Base-by-base conservation (phyloP, 2,888 invertebrate genomes). In the Caenorhabditis sulstoni region DNA sequence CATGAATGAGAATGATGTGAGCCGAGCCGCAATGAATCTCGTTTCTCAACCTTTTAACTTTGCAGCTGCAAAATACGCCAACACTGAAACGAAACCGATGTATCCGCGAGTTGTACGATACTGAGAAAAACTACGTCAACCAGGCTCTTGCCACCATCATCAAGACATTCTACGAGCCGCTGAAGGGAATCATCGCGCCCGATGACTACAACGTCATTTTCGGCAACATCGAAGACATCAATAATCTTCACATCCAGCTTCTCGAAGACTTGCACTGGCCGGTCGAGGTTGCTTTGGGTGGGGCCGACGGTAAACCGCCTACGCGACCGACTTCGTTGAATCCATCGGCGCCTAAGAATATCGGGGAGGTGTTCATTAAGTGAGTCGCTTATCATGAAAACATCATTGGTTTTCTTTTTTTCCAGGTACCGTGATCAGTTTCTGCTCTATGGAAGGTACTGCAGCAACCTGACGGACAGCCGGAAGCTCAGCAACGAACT, bases 101-200 rank as follows among this genome's bases (percentile, higher is more conserved):
- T 82, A 90, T 93, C 20, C 91, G 91, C 82, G 99, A 99, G 91
- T 92, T 99, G 67, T 93, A 97, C 45, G 97, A 97, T 91, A 99
- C 99, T 0, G 99, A 99, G 91, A 94, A 94, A 88, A 98, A 98
- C 91, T 99, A 98, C 91, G 94, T 97, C 58, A 95, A 96, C 22
- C 85, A 86, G 89, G 97, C 97, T 12, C 92, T 99, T 64, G 93
- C 93, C 89, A 87, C 86, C 79, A 85, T 90, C 12, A 82, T 88
- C 50, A 83, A 86, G 22, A 79, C 77, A 78, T 92, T 92, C 78
- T 91, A 91, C 79, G 85, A 90, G 59, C 91, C 92, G 3, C 92
- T 98, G 82, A 90, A 90, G 74, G 93, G 93, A 58, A 92, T 94
- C 82, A 92, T 98, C 87, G 93, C 93, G 82, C 93, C 93, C 16